Evolutionary conservation across 2,888 invertebrate genomes (phyloP), one percentile per base, ranked within the genome.

Genomic region (Drosophila nigritarsus): DNA sequence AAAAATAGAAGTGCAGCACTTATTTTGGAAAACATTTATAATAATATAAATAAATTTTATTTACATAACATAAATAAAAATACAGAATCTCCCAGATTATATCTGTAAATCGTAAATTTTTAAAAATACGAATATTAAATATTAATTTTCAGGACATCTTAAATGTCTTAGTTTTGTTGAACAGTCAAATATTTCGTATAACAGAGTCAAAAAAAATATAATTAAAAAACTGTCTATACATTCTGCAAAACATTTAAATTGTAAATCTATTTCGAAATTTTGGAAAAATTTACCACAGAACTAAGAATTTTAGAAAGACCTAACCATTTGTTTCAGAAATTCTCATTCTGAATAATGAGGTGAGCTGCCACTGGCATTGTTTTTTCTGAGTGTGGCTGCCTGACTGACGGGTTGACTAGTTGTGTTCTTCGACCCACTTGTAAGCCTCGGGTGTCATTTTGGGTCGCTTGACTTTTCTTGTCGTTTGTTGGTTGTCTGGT

Each of bases 361-460:
- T 15, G 15, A 4, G 15, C 45, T 45, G 45, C 20, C 9, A 1
- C 15, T 53, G 32, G 15, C 51, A 20, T 5, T 8, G 15, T 24
- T 53, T 51, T 53, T 36, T 55, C 55, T 55, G 27, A 55, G 55
- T 55, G 55, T 55, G 11, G n/a, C 45, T 45, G 45, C 15, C 20
- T 50, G 40, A 18, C 49, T 42, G 45, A 3, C 51, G 42, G 34
- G 3, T 32, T 27, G n/a, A 40, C 65, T 40, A 24, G 45, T 11
- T 69, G 30, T 69, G 72, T 78, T 69, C 78, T 76, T 81, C 85
- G 85, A 81, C 83, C 83, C 71, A 81, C 76, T 83, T 69, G 71
- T 87, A 82, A 89, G 89, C 84, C 82, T 80, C 75, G 80, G 87
- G 78, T 80, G 69, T 74, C 73, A 65, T 80, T 45, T 78, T 82